Evolutionary conservation across 2,113 vertebrate genomes (phyloP), one percentile per base, ranked within the genome.

Genomic region (Chloropsis cyanopogon): DNA sequence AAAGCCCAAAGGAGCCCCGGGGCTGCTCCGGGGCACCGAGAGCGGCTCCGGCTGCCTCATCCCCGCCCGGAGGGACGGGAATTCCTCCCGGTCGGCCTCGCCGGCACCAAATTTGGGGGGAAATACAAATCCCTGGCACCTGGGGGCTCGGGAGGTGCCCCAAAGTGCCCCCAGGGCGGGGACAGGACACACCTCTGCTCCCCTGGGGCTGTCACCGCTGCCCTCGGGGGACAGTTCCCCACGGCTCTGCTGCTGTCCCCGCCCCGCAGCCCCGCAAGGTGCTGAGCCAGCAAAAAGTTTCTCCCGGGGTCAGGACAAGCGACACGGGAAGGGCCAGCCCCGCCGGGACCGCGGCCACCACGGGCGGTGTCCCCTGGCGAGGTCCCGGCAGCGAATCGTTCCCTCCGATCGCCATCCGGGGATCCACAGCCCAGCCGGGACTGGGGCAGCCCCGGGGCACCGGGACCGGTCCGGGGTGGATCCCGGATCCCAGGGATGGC

Each of bases 301-400:
- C 21, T 70, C 19, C 80, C 72, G 22, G 88, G 84, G 81, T 63
- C 81, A 54, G 54, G 59, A 24, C 7, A 2, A 31, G 68, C 0
- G 12, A 12, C 82, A 18, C 1, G 2, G n/a, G 14, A 7, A 26
- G 41, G 5, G 29, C 71, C 60, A 20, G 8, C 65, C 24, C 72
- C 4, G 7, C 37, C 53, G 2, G 0, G 35, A 16, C 22, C 7
- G 0, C 37, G 11, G 77, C 37, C 26, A 3, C 59, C 44, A 2
- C 66, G 0, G 0, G 3, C 2, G 1, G n/a, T 2, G 10, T 49
- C n/a, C 28, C 31, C 4, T 0, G 0, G 0, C 5, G 0, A 21
- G 24, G 69, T 60, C 53, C 46, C 85, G 49, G 29, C 11, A 24
- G 2, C 0, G 0, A 19, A 50, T 33, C n/a, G 14, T 12, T 28